These are phyloP conservation scores for Odontamblyopus lacepedii DNA, from an alignment of 2,797 vertebrate species.

Conservation along the genomic window DNA sequence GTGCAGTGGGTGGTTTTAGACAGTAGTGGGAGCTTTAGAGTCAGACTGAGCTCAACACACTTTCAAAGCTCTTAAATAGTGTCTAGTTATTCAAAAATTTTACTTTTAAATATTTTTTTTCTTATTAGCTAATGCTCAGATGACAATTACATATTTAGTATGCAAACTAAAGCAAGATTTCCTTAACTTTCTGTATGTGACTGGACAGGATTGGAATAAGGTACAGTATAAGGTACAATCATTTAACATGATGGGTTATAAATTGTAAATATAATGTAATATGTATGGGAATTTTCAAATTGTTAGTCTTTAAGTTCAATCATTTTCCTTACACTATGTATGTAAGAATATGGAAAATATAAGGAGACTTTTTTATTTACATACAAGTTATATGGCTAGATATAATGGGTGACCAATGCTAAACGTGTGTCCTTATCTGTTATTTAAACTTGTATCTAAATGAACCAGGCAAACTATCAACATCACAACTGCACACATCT, in stretches of 20 bases:
- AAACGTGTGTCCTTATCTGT: no score
- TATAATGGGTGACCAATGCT: no score
- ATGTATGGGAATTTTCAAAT: not conserved
- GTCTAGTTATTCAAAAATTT: not conserved
- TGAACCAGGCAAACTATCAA: no score
- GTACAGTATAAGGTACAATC: no score
- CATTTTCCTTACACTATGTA: not conserved
- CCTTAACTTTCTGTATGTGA: not conserved
- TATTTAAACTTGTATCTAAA: no score
- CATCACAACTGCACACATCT: not conserved
- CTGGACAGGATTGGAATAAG: not conserved
- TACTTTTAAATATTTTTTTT: not conserved
- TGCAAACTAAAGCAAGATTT: not conserved
- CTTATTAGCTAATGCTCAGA: not conserved
- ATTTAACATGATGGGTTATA: not conserved
- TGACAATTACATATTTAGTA: not conserved
- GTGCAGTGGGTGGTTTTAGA: slow-evolving; percentile 66
- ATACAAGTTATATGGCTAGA: no score
- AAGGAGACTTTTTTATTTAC: not conserved
- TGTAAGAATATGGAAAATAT: not conserved
- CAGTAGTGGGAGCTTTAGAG: slow-evolving; percentile 78
- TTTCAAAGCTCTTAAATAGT: slow-evolving; percentile 23
- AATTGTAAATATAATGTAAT: not conserved
- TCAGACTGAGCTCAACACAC: slow-evolving; percentile 31
- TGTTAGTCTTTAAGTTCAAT: not conserved